phyloP scores from a whole-genome alignment of 2,113 vertebrate species.

The Hypomesus transpacificus region DNA sequence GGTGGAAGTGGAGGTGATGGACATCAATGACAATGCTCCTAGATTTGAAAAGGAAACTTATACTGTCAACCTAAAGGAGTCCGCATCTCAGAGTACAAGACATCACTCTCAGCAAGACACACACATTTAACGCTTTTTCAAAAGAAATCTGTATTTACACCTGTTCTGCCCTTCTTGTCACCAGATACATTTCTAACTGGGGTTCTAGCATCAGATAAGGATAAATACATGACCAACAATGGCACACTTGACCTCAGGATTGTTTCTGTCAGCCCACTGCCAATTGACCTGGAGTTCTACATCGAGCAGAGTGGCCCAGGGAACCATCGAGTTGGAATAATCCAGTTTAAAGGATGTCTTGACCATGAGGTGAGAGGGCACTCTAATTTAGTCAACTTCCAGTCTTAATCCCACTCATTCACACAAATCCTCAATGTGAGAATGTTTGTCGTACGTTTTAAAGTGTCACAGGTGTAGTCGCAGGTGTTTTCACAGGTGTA shows the following conservation, averaged over 20 bases:
- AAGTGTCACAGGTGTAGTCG: too few species aligned
- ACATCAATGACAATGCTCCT: conserved; percentile 58
- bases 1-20: conserved; percentile 42
- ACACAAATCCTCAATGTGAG: too few species aligned
- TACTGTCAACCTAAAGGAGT: conserved; percentile 29
- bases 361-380: conserved; percentile 60
- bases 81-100: conserved; percentile 50
- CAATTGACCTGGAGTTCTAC: conserved; percentile 56
- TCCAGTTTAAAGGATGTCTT: conserved; percentile 69
- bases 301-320: neutral
- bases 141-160: too few species aligned
- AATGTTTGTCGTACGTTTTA: too few species aligned
- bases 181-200: conserved; percentile 32
- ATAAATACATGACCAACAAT: conserved; percentile 11
- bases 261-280: conserved; percentile 46
- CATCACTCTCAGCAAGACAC: neutral
- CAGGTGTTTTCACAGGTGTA: too few species aligned
- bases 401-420: too few species aligned
- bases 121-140: too few species aligned
- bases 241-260: conserved; percentile 47
- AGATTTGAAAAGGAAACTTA: conserved; percentile 21
- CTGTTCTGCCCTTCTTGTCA: neutral
- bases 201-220: conserved; percentile 38
- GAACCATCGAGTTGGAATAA: neutral
- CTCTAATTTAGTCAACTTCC: too few species aligned